Base-by-base conservation (phyloP, 2,888 invertebrate genomes). In the Lepidochrysops patricia region DNA sequence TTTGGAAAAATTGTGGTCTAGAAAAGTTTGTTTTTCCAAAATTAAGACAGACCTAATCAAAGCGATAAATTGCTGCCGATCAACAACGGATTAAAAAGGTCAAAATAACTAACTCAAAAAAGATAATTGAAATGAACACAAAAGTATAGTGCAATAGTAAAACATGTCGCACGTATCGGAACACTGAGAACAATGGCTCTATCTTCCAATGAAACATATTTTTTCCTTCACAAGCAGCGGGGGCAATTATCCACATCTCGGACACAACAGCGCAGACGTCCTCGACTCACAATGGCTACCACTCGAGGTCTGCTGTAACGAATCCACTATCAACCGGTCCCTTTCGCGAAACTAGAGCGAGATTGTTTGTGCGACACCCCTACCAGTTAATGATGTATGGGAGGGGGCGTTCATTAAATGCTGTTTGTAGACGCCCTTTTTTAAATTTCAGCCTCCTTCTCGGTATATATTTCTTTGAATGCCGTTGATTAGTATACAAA, bases 221-320 rank as follows among this genome's bases (percentile, higher is more conserved):
- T 73, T 73, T 71, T 68, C 66, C 69, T 65, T 64, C 64, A 71
- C 70, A 71, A 76, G 70, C 72, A 72, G 76, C 76, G 72, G 80
- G 79, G 86, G 87, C 87, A 88, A 89, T 89, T 89, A 88, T 80
- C 82, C 79, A 79, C 80, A 82, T 83, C 86, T 86, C 82, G 87
- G 87, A 87, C 87, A 85, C 84, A 84, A 85, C 84, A 76, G 82
- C 79, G 80, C 82, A 82, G 83, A 82, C 84, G 84, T 82, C 75
- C 84, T 86, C 80, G 72, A 82, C 70, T 80, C 87, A 88, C 88
- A 88, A 88, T 88, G 78, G 84, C 73, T 70, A 72, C 75, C 84
- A 77, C 88, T 87, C 82, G 81, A 85, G 80, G 77, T 77, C 76
- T 74, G 78, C 81, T 80, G 84, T 87, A 88, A 88, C 88, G 88